Evolutionary conservation across 2,888 invertebrate genomes (phyloP).

Genomic region (Drosophila subquinaria): DNA sequence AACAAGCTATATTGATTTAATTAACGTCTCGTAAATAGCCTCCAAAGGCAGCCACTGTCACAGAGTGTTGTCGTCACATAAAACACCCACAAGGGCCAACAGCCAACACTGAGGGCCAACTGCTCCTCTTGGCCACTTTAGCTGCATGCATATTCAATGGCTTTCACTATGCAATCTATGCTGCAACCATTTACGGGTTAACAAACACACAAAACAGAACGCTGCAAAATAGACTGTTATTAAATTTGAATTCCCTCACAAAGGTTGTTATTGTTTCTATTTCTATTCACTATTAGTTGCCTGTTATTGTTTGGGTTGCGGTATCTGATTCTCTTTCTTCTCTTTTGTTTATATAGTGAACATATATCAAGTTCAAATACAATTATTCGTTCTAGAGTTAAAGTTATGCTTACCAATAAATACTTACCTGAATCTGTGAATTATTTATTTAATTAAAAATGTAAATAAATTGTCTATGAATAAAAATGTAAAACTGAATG

Average conservation of each 20-base stretch:
- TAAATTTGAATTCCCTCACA: not conserved
- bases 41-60: conserved; percentile 39
- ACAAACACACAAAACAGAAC: not conserved
- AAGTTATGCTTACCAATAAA: not conserved
- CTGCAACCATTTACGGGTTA: conserved; percentile 20
- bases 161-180: not conserved
- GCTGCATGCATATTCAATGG: conserved; percentile 50
- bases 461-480: too few species aligned
- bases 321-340: too few species aligned
- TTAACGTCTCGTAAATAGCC: conserved; percentile 65
- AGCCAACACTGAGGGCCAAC: not conserved
- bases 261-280: not conserved
- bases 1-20: conserved; percentile 69
- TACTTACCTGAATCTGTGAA: conserved; percentile 1
- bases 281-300: not conserved
- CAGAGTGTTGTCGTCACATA: not conserved
- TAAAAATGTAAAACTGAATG: too few species aligned
- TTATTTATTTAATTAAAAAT: too few species aligned
- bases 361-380: too few species aligned
- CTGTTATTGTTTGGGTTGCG: not conserved
- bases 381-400: too few species aligned
- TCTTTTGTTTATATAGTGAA: too few species aligned
- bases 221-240: conserved; percentile 7
- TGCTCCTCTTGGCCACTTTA: conserved; percentile 20
- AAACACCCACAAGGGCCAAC: not conserved